Evolutionary conservation across 2,797 vertebrate species (phyloP).

Genomic region (Bufotes viridis): DNA sequence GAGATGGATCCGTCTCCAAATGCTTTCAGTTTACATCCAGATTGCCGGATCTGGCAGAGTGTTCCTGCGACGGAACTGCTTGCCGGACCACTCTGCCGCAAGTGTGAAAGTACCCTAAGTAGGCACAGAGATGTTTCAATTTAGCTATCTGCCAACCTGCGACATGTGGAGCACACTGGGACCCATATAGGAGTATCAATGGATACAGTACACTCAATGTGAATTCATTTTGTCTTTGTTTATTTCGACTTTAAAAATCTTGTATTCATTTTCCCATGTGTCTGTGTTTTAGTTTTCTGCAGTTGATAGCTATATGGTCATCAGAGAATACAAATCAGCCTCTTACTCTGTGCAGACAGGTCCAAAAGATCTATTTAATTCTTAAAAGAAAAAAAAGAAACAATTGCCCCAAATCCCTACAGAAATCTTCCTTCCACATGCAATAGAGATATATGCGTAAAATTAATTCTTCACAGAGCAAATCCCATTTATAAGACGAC

Average conservation of each 20-base stretch:
- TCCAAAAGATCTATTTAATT: slow-evolving; percentile 13
- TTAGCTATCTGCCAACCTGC: too few species aligned
- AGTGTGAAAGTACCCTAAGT: too few species aligned
- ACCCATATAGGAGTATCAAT: background rate
- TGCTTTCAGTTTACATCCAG: too few species aligned
- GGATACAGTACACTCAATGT: background rate
- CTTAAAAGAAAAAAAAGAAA: background rate
- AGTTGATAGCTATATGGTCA: slow-evolving; percentile 1
- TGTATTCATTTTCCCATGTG: background rate
- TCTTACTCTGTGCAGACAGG: background rate
- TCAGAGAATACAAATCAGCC: slow-evolving; percentile 10
- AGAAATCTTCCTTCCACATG: slow-evolving; percentile 24
- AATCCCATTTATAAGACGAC: slow-evolving; percentile 42
- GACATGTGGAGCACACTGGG: background rate
- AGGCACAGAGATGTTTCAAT: too few species aligned
- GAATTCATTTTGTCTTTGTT: background rate
- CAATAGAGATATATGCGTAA: slow-evolving; percentile 34
- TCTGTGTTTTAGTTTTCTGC: background rate
- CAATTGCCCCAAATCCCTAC: slow-evolving; percentile 27
- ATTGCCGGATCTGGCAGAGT: too few species aligned
- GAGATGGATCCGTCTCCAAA: too few species aligned
- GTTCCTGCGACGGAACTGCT: too few species aligned
- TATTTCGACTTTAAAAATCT: background rate
- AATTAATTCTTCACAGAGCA: slow-evolving; percentile 51
- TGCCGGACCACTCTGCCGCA: too few species aligned